These are phyloP conservation scores for Tragelaphus buxtoni DNA, from an alignment of 2,113 vertebrate genomes.

Conservation along the genomic window DNA sequence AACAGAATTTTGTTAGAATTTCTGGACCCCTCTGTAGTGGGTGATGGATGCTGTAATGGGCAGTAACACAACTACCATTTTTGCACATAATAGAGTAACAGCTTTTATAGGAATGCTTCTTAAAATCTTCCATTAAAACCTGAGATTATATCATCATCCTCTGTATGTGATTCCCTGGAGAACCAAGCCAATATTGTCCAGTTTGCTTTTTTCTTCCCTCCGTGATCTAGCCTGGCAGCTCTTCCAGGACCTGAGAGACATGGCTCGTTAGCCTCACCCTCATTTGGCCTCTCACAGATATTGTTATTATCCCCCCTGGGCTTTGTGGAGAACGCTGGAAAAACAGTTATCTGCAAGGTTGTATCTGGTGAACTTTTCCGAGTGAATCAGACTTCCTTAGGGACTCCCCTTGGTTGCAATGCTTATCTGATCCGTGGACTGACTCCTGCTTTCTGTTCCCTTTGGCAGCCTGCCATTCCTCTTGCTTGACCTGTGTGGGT, in stretches of 20 bases:
- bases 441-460: neutral
- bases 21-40: neutral
- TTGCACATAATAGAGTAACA: neutral
- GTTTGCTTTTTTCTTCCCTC: neutral
- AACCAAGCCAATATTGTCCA: neutral
- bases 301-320: neutral
- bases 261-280: neutral
- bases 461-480: constrained; percentile 86
- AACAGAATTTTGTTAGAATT: neutral
- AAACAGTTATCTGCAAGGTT: neutral
- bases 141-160: neutral
- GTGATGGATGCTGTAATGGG: neutral
- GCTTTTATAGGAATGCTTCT: neutral
- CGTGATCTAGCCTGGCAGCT: neutral
- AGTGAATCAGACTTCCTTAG: neutral
- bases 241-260: neutral
- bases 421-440: neutral
- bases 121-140: neutral
- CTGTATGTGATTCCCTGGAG: neutral
- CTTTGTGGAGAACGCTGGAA: neutral
- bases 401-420: neutral
- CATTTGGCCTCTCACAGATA: neutral
- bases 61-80: neutral
- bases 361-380: neutral
- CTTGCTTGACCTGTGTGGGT: constrained; percentile 88